Evolutionary conservation across 1,140 invertebrate species (phyloP).

Genomic region (Orius laevigatus): DNA sequence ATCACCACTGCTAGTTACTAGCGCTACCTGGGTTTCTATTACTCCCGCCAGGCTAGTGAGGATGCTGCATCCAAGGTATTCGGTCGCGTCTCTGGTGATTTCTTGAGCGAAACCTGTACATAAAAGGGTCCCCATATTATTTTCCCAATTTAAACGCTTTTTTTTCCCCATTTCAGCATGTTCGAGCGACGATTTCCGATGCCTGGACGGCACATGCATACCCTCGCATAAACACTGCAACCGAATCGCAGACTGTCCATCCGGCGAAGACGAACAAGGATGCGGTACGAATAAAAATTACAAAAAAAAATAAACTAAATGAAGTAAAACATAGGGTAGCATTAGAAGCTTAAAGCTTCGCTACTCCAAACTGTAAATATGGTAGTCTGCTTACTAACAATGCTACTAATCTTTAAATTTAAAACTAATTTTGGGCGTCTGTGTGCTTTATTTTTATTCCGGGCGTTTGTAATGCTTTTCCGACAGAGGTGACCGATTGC

Average conservation of each 20-base stretch:
- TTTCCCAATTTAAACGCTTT: background rate
- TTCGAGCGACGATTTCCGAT: constrained; percentile 18
- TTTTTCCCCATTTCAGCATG: constrained; percentile 12
- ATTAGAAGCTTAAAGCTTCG: too few relatives aligned
- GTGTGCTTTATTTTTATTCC: background rate
- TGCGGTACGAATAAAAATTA: constrained; percentile 13
- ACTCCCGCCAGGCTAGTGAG: too few relatives aligned
- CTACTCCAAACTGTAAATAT: too few relatives aligned
- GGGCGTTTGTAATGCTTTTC: background rate
- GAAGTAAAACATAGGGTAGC: too few relatives aligned
- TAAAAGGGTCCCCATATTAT: background rate
- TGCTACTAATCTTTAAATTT: too few relatives aligned
- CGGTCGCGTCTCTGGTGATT: too few relatives aligned
- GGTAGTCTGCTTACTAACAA: too few relatives aligned
- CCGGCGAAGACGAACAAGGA: constrained; percentile 23
- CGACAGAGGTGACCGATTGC: constrained; percentile 2
- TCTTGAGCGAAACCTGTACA: background rate
- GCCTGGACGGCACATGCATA: constrained; percentile 26
- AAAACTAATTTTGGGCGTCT: too few relatives aligned
- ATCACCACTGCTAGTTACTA: too few relatives aligned
- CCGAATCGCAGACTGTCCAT: constrained; percentile 25
- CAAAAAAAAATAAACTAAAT: too few relatives aligned
- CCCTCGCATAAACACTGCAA: constrained; percentile 24
- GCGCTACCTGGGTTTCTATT: too few relatives aligned
- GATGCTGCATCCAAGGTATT: too few relatives aligned